Base-by-base conservation (phyloP, 2,888 invertebrate genomes). In the Thymelicus acteon region DNA sequence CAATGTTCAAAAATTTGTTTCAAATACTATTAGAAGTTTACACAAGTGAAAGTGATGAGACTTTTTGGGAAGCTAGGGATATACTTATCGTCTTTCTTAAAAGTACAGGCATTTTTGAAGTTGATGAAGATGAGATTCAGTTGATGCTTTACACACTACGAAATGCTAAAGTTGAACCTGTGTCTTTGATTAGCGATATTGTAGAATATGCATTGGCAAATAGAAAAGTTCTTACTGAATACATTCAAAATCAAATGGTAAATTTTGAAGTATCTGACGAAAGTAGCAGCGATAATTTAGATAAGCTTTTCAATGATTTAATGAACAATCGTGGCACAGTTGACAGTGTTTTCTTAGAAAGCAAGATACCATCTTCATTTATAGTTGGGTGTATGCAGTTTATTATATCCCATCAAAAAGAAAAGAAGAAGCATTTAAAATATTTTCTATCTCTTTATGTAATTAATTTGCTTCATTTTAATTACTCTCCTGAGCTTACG, bases 81-180 rank as follows among this genome's bases (percentile, higher is more conserved):
- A 92, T 95, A 4, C 83, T 96, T 39, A 86, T 87, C 61, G 90
- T 87, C 63, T 93, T 97, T 72, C 94, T 97, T 39, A 93, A 90
- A 76, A 95, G 94, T 72, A 95, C 95, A 0, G 93, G 94, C 6
- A 91, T 96, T 75, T 97, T 97, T 82, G 95, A 96, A 80, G 94
- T 94, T 24, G 95, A 95, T 74, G 90, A 92, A 73, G 89, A 94
- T 70, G 97, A 97, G 88, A 95, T 96, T 57, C 95, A 96, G 81
- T 89, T 97, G 72, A 96, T 97, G 94, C 84, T 96, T 40, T 95
- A 96, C 77, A 83, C 92, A 0, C 77, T 93, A 78, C 83, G 91
- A n/a, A 87, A 89, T 74, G 78, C 86, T 44, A 85, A 84, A 78
- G 83, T 90, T 0, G 81, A 80, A 19, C 88, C 88, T 7, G 81